Conservation (phyloP, 2,113 vertebrate species). For the Phalacrocorax aristotelis region DNA sequence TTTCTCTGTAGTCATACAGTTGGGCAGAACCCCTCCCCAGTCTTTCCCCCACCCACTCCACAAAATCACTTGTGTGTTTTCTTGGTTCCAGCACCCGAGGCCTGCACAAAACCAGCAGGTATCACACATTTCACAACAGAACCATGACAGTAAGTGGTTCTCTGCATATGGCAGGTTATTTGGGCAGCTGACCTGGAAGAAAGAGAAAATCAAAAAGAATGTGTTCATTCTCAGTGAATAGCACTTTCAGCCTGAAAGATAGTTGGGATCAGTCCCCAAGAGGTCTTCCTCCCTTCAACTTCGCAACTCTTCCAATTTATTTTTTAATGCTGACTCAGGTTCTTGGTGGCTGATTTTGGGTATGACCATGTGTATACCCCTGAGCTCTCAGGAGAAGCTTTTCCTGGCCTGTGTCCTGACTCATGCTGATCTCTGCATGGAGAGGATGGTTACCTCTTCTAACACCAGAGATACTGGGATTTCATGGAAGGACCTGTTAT, state of each 20-base stretch:
- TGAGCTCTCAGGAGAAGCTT: neutral
- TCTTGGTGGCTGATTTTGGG: neutral
- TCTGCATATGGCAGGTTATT: neutral
- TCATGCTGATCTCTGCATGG: neutral
- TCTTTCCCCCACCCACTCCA: neutral
- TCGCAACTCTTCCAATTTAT: neutral
- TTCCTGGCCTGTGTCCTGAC: neutral
- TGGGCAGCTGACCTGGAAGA: conserved; percentile 4
- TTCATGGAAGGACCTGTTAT: neutral
- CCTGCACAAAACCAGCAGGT: neutral
- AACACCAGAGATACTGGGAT: rapidly evolving
- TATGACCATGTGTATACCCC: neutral
- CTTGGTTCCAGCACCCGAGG: neutral
- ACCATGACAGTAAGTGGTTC: neutral
- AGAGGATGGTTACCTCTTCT: neutral
- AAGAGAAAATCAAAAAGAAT: neutral
- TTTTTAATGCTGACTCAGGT: neutral
- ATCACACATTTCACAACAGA: neutral
- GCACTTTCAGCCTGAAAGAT: neutral
- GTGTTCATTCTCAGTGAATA: neutral
- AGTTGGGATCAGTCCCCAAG: neutral
- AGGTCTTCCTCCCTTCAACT: neutral
- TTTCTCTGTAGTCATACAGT: neutral
- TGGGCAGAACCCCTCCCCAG: neutral
- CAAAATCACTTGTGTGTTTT: neutral